Conservation (phyloP, 2,888 invertebrate species). For the Agrotis exclamationis region DNA sequence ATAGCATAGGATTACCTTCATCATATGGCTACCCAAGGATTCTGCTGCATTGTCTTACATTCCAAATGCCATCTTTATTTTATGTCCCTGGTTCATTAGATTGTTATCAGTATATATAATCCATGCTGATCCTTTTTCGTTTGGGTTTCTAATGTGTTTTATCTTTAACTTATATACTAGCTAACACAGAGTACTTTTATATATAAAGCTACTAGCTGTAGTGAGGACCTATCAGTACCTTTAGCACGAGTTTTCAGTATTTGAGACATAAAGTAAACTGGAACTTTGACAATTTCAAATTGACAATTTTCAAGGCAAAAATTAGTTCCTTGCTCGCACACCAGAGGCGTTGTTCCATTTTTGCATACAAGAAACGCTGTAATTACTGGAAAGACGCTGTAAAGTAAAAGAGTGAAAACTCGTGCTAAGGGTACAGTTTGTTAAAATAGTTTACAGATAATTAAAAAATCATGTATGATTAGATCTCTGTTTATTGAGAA, state of each 20-base stretch:
- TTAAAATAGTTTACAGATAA: constrained; percentile 38
- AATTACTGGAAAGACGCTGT: too few species aligned
- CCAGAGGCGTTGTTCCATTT: too few species aligned
- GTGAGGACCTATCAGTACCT: not conserved
- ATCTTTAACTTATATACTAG: not conserved
- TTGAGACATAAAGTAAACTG: too few species aligned
- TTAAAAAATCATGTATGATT: not conserved
- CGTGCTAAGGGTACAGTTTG: too few species aligned
- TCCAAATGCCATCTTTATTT: not conserved
- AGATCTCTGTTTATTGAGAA: constrained; percentile 8
- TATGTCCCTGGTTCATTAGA: not conserved
- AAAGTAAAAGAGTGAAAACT: too few species aligned
- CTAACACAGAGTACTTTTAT: too few species aligned
- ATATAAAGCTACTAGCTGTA: not conserved
- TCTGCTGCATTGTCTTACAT: not conserved
- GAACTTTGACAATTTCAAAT: too few species aligned
- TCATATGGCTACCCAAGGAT: not conserved
- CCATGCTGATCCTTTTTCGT: not conserved
- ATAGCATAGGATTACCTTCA: not conserved
- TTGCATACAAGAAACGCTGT: too few species aligned
- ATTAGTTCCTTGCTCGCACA: too few species aligned
- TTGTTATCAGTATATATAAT: not conserved
- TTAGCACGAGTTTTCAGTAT: too few species aligned
- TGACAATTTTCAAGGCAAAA: too few species aligned
- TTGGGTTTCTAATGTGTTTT: not conserved